phyloP scores from a whole-genome alignment of 2,888 invertebrate species.

The Tenthredo notha region DNA sequence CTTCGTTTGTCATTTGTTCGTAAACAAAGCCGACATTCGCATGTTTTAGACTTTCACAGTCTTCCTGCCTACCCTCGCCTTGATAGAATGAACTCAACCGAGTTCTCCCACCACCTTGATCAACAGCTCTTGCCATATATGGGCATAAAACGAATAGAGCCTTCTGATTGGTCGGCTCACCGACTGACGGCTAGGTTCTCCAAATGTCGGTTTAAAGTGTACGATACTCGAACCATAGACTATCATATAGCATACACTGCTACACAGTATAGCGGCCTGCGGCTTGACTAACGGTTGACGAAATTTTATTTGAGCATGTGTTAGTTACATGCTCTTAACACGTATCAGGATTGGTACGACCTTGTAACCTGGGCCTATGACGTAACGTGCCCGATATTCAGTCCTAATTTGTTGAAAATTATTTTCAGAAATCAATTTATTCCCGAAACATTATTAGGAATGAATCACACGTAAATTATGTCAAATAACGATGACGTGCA shows the following conservation, averaged over 20 bases:
- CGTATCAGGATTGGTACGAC: slow-evolving; percentile 45
- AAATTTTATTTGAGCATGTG: slow-evolving; percentile 44
- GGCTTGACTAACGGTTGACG: slow-evolving; percentile 53
- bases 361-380: slow-evolving; percentile 51
- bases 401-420: slow-evolving; percentile 20
- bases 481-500: neutral
- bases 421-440: slow-evolving; percentile 31
- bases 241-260: slow-evolving; percentile 31
- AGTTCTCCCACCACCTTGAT: slow-evolving; percentile 80
- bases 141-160: slow-evolving; percentile 87
- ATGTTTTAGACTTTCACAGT: slow-evolving; percentile 24
- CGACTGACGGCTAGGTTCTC: slow-evolving; percentile 80
- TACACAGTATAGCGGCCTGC: slow-evolving; percentile 29
- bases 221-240: slow-evolving; percentile 61
- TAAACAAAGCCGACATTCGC: slow-evolving; percentile 30
- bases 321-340: slow-evolving; percentile 43
- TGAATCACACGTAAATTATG: neutral
- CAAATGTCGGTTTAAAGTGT: slow-evolving; percentile 78
- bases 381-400: slow-evolving; percentile 52
- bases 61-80: slow-evolving; percentile 70
- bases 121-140: slow-evolving; percentile 89
- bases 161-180: slow-evolving; percentile 84
- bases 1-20: slow-evolving; percentile 24
- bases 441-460: neutral
- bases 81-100: slow-evolving; percentile 75